Evolutionary conservation across 1,140 invertebrate genomes (phyloP).

Genomic region (Pseudomyrmex flavicornis): DNA sequence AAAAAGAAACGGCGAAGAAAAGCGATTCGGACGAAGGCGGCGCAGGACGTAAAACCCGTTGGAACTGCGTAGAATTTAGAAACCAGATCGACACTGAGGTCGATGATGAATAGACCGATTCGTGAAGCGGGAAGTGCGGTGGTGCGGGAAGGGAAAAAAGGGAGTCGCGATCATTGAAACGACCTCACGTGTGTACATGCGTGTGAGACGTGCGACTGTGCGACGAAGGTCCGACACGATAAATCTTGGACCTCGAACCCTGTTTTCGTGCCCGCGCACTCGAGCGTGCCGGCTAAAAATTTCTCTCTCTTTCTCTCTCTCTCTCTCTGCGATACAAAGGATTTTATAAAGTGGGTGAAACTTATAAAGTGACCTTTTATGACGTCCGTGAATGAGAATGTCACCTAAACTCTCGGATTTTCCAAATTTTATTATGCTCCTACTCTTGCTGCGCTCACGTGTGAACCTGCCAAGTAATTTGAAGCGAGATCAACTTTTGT

Average conservation of each 20-base stretch:
- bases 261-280: slow-evolving; percentile 78
- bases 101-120: slow-evolving; percentile 65
- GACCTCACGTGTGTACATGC: slow-evolving; percentile 46
- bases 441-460: slow-evolving; percentile 37
- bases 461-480: slow-evolving; percentile 62
- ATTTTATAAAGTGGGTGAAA: slow-evolving; percentile 78
- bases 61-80: slow-evolving; percentile 52
- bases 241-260: slow-evolving; percentile 75
- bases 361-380: slow-evolving; percentile 81
- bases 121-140: slow-evolving; percentile 42
- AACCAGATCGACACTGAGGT: slow-evolving; percentile 51
- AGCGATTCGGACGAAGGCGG: slow-evolving; percentile 32
- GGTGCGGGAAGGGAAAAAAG: slow-evolving; percentile 24
- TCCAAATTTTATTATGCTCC: slow-evolving; percentile 67
- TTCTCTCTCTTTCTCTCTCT: too few species aligned
- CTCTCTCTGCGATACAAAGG: slow-evolving; percentile 73
- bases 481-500: slow-evolving; percentile 67
- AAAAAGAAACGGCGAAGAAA: slow-evolving; percentile 49
- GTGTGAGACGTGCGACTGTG: slow-evolving; percentile 60
- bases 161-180: slow-evolving; percentile 57
- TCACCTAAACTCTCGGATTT: slow-evolving; percentile 73
- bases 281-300: slow-evolving; percentile 76
- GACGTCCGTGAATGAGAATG: slow-evolving; percentile 72
- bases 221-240: slow-evolving; percentile 64
- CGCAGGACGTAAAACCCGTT: slow-evolving; percentile 51